These are phyloP conservation scores for Epizoanthus stellaris DNA, from an alignment of 92 coral and sea anemone genomes.

Conservation along the genomic window DNA sequence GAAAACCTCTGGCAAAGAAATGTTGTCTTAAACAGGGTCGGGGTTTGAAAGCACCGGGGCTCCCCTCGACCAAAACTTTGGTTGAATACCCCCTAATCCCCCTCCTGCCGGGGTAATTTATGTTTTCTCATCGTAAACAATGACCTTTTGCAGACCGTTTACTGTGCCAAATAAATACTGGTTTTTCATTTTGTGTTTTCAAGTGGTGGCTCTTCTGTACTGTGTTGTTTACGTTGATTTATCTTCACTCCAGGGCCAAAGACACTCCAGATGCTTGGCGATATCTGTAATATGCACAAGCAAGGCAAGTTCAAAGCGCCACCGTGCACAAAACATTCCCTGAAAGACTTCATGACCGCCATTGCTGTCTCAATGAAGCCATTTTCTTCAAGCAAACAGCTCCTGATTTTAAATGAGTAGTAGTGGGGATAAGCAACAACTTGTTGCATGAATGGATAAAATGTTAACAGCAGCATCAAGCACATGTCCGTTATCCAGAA, in stretches of 20 bases:
- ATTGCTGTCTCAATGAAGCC: conserved; percentile 76
- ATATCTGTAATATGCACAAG: conserved; percentile 73
- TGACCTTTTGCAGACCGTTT: no score
- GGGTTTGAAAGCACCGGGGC: no score
- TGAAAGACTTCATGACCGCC: conserved; percentile 78
- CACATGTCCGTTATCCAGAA: no score
- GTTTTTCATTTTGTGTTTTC: not conserved
- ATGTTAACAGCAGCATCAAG: no score
- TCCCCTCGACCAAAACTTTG: no score
- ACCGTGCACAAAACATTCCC: conserved; percentile 69
- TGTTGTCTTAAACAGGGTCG: no score
- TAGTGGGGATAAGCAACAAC: not conserved
- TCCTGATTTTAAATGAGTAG: conserved; percentile 53
- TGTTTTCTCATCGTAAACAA: no score
- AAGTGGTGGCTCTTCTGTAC: not conserved
- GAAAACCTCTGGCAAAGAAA: no score
- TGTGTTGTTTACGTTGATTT: not conserved
- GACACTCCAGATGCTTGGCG: conserved; percentile 72
- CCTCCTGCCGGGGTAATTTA: no score
- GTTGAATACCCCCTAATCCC: no score
- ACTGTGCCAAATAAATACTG: not conserved
- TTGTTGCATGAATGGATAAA: no score
- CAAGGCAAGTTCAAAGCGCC: conserved; percentile 75
- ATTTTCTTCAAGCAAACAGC: conserved; percentile 73
- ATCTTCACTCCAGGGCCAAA: conserved; percentile 62